Conservation (phyloP, 2,888 invertebrate species). For the Druceiella hillmani region DNA sequence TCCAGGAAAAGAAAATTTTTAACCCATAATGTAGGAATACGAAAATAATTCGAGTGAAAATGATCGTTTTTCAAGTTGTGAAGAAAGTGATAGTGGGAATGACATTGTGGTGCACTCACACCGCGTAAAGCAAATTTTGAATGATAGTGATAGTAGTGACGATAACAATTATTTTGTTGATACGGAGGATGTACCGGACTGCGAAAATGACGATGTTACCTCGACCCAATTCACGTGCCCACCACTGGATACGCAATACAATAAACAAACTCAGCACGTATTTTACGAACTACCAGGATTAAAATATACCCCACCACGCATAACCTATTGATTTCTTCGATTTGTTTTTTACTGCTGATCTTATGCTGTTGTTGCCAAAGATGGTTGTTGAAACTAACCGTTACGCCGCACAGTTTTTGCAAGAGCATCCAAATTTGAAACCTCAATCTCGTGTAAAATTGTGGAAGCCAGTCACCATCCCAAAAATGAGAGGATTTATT, state of each 20-base stretch:
- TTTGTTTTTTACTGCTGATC: conserved; percentile 18
- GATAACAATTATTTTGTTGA: background rate
- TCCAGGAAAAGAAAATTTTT: too few relatives aligned
- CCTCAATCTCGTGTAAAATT: conserved; percentile 15
- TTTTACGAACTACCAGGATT: conserved; percentile 22
- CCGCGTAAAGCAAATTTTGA: too few relatives aligned
- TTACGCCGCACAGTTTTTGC: conserved; percentile 19
- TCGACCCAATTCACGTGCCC: conserved; percentile 4
- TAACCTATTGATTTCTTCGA: conserved; percentile 23
- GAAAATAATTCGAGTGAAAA: too few relatives aligned
- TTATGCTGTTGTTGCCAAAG: too few relatives aligned
- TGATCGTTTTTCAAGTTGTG: too few relatives aligned
- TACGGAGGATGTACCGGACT: background rate
- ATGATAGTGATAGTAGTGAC: too few relatives aligned
- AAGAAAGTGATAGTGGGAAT: too few relatives aligned
- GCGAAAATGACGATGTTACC: background rate
- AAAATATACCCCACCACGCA: conserved; percentile 16
- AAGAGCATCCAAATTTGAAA: conserved; percentile 10
- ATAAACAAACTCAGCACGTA: conserved; percentile 7
- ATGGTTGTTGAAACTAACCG: conserved; percentile 22
- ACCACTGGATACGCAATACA: conserved; percentile 2
- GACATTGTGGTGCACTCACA: too few relatives aligned
- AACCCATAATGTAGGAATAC: too few relatives aligned
- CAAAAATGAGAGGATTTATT: conserved; percentile 22
- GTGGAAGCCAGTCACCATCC: conserved; percentile 16